Evolutionary conservation across 1,140 invertebrate species (phyloP), one percentile per base, ranked within the genome.

Genomic region (Brachionus paranguensis): DNA sequence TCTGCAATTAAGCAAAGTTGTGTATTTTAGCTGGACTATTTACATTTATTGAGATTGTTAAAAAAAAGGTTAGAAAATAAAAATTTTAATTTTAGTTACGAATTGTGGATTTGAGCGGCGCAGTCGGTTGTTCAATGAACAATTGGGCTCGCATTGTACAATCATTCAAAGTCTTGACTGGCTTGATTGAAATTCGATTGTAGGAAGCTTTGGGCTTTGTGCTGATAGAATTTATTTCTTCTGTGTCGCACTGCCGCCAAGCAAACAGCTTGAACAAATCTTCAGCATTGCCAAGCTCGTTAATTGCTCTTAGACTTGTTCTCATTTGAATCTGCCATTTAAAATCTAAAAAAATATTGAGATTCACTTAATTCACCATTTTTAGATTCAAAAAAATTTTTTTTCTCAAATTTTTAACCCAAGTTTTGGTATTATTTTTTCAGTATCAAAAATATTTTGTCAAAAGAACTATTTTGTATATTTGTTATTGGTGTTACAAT

Each of bases 291-390:
- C 12, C 14, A 4, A 81, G 29, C 20, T 81, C 24, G 11, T 47
- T 60, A 11, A 81, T 65, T 3, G 53, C 24, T 14, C 8, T 10
- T 1, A 64, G 0, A 17, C 78, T 64, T 8, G 78, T 68, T 47
- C 64, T 60, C n/a, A 81, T 81, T 17, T 81, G 78, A 37, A 81
- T 81, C 53, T 81, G 78, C 78, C 78, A 81, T 64, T 81, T 81
- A 68, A 81, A 60, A 45, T 81, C 78, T 81, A 37, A 27, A 17
- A 12, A 11, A 47, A 47, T 45, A 33, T 45, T 6, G 43, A 12
- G 12, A 45, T 45, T 11, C 14, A n/a, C 3, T 47, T 1, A 47
- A 47, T 5, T 47, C 6, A 37, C 1, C 27, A 29, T 29, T 29
- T 29, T 29, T 29, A 37, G 1, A 5, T 3, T 37, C 4, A 50